A percentile compares a stretch with the other conserved stretches of the same genome.
phyloP scores from a whole-genome alignment of 2,888 invertebrate species.

The Hydroisotoma schaefferi region DNA sequence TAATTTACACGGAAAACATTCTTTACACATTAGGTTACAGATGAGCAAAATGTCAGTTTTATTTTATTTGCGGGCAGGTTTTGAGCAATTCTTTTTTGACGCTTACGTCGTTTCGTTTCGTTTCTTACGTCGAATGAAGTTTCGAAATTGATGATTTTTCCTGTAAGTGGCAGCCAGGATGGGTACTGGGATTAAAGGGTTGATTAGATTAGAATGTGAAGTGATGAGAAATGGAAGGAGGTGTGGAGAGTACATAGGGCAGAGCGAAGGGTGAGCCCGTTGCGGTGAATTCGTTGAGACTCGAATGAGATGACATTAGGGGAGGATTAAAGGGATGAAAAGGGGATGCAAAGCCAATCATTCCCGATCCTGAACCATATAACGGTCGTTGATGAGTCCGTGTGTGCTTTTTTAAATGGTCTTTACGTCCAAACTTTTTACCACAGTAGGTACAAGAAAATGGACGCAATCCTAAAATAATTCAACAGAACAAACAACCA shows the following conservation, averaged over 20 bases:
- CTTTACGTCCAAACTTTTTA: slow-evolving; percentile 88
- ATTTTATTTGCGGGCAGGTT: too few species aligned
- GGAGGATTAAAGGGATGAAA: slow-evolving; percentile 48
- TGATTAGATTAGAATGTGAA: slow-evolving; percentile 29
- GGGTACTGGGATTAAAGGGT: neutral
- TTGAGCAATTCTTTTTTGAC: too few species aligned
- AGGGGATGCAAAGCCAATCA: slow-evolving; percentile 48
- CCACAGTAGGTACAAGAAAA: slow-evolving; percentile 83
- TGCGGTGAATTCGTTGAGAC: slow-evolving; percentile 32
- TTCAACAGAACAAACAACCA: neutral
- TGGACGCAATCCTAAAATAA: slow-evolving; percentile 67
- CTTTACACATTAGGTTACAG: too few species aligned
- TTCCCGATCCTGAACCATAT: slow-evolving; percentile 31
- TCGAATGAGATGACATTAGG: slow-evolving; percentile 40
- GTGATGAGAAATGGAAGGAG: slow-evolving; percentile 40
- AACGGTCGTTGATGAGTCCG: slow-evolving; percentile 65
- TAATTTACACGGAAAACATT: too few species aligned
- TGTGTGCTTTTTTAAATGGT: slow-evolving; percentile 90
- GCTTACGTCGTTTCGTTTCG: too few species aligned
- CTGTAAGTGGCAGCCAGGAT: too few species aligned
- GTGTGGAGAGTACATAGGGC: slow-evolving; percentile 39
- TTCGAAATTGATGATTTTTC: too few species aligned
- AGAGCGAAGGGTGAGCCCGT: slow-evolving; percentile 38
- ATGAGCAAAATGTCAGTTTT: too few species aligned
- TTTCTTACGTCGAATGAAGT: too few species aligned